Conservation (phyloP, 37 sponge, comb jelly and placozoan species). For the Halisarca cf. caerulea region DNA sequence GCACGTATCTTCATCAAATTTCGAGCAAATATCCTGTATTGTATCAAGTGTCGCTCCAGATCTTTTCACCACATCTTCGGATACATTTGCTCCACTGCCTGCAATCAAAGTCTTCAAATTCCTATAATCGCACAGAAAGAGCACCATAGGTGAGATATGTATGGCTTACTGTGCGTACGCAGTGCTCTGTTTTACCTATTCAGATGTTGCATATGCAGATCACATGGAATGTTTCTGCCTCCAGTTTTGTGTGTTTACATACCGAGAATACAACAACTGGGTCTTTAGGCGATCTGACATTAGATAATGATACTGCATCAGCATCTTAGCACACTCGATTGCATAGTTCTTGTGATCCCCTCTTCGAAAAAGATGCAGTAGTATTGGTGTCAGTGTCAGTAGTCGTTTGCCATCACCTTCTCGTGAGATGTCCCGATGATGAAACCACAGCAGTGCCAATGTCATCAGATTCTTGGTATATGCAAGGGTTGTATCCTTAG, state of each 20-base stretch:
- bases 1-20: too few relatives aligned
- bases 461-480: not conserved
- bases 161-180: too few relatives aligned
- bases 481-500: not conserved
- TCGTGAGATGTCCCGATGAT: not conserved
- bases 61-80: too few relatives aligned
- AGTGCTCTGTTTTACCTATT: too few relatives aligned
- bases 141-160: too few relatives aligned
- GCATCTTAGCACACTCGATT: not conserved
- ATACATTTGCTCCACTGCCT: too few relatives aligned
- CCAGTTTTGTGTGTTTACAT: not conserved
- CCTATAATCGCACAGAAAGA: too few relatives aligned
- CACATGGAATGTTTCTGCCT: conserved; percentile 10
- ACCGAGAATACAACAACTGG: not conserved
- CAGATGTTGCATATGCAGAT: not conserved
- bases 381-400: not conserved
- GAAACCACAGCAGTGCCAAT: not conserved
- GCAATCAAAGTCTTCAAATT: too few relatives aligned
- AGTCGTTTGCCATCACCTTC: not conserved
- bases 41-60: too few relatives aligned
- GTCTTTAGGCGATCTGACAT: not conserved
- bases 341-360: not conserved
- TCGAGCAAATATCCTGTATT: too few relatives aligned
- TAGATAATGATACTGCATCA: not conserved
- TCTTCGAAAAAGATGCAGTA: not conserved